Evolutionary conservation across 2,797 vertebrate genomes (phyloP), one percentile per base, ranked within the genome.

Genomic region (Tauraco hartlaubi): DNA sequence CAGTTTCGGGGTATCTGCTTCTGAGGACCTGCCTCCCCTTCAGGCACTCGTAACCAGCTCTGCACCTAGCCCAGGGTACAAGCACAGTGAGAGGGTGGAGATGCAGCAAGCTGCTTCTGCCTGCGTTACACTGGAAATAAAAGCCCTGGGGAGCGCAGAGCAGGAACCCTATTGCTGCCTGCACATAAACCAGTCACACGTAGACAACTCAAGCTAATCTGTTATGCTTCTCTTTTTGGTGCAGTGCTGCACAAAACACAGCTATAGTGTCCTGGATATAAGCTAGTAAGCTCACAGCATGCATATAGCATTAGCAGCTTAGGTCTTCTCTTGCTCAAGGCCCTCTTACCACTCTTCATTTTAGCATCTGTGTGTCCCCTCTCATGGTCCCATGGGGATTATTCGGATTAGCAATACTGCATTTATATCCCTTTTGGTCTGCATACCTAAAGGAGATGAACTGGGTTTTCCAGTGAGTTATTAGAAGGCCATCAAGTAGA

Each of bases 391-490:
- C 82, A 74, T 49, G 58, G 68, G 33, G 88, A 80, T 92, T 91
- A 68, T 62, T 20, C 56, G 46, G 54, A 84, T 83, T 88, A 95
- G 54, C 35, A 74, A 56, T n/a, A 39, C 20, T 77, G 29, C 64
- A 68, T 83, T 91, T 91, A 37, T 52, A 74, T 31, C 48, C 25
- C 33, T 91, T 88, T 46, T 46, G 29, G 78, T 72, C 56, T 68
- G 90, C 64, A 73, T 74, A 92, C 61, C 61, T 91, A 85, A 77
- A 83, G 46, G 21, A 85, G 75, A 87, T n/a, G 44, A 93, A 80
- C 37, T 20, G 43, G 22, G 46, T 41, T 91, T 96, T 77, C 77
- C 69, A 73, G 35, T 25, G 43, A 90, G 58, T 83, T 94, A 75
- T 55, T 35, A 74, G 61, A 77, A 80, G 48, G n/a, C 62, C 63